phyloP scores from a whole-genome alignment of 2,797 vertebrate genomes.

The Hapalemur alaotrensis region DNA sequence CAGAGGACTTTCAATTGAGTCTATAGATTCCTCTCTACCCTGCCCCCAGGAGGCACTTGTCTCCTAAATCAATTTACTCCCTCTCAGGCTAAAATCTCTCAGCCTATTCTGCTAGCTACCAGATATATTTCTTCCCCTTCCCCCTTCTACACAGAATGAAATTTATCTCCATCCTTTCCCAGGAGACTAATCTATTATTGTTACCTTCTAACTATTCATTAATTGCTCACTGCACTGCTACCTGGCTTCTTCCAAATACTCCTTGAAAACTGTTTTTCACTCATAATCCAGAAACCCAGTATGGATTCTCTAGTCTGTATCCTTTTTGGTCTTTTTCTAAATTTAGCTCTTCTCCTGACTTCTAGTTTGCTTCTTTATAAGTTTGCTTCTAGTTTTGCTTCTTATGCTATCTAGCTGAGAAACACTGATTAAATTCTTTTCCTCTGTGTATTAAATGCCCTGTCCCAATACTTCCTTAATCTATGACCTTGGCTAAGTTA shows the following conservation, averaged over 20 bases:
- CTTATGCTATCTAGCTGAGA: not conserved
- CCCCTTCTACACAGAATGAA: not conserved
- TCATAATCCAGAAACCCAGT: not conserved
- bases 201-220: not conserved
- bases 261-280: not conserved
- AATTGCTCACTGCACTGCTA: not conserved
- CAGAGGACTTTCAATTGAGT: not conserved
- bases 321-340: not conserved
- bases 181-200: not conserved
- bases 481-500: not conserved
- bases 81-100: not conserved
- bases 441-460: not conserved
- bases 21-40: not conserved
- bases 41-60: accelerated
- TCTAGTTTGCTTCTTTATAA: not conserved
- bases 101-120: not conserved
- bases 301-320: not conserved
- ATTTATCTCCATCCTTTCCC: not conserved
- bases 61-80: not conserved
- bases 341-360: not conserved
- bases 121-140: not conserved
- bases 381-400: no score
- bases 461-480: not conserved
- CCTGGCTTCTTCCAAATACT: not conserved
- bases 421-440: not conserved